Conservation (phyloP, 2,797 vertebrate genomes). For the Alouatta caraya region DNA sequence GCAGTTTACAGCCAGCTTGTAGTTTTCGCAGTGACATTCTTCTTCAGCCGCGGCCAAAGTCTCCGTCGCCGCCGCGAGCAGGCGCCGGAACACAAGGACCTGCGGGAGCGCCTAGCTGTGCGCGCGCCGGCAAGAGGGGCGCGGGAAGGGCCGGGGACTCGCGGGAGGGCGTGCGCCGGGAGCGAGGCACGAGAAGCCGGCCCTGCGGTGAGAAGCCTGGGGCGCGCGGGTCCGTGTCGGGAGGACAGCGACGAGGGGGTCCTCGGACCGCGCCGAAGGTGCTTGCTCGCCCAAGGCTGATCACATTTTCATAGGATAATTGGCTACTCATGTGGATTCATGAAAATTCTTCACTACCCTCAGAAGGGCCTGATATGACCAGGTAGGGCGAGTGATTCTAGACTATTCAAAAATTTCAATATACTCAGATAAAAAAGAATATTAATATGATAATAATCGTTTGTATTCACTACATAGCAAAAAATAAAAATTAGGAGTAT, state of each 20-base stretch:
- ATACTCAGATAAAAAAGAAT: neutral
- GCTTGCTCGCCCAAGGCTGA: neutral
- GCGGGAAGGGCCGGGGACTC: neutral
- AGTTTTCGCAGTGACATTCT: slow-evolving; percentile 72
- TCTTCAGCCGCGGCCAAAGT: slow-evolving; percentile 51
- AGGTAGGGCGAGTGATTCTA: neutral
- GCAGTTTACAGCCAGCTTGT: slow-evolving; percentile 83
- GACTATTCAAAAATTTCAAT: neutral
- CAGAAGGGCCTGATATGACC: neutral
- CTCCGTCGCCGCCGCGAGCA: slow-evolving; percentile 74
- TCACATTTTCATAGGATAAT: neutral
- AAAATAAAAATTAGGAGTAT: neutral
- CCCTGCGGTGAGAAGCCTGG: neutral
- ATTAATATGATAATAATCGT: neutral
- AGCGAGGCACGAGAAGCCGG: accelerated
- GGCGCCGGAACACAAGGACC: slow-evolving; percentile 78
- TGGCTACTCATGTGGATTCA: neutral
- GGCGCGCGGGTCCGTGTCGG: neutral
- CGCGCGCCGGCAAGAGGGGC: neutral
- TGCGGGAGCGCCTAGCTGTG: slow-evolving; percentile 68
- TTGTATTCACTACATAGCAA: neutral
- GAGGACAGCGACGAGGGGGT: accelerated
- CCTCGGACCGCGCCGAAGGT: accelerated
- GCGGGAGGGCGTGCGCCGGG: accelerated
- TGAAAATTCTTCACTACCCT: neutral